phyloP scores from a whole-genome alignment of 2,113 vertebrate species.

The Mus spicilegus region DNA sequence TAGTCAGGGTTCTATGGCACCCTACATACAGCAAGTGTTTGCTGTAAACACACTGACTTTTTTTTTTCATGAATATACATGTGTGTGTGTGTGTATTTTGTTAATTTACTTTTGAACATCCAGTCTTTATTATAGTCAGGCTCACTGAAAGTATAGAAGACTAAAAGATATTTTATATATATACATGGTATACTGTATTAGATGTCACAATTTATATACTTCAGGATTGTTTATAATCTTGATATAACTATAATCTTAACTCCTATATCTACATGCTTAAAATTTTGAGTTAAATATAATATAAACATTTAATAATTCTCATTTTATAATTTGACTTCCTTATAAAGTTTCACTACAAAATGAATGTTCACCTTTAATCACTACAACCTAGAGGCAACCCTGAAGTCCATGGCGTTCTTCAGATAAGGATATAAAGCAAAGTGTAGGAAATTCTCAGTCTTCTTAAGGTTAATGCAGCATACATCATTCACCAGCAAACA shows the following conservation, averaged over 20 bases:
- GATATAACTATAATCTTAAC: neutral
- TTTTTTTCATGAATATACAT: neutral
- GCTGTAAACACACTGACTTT: neutral
- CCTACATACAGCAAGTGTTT: neutral
- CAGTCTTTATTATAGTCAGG: conserved; percentile 47
- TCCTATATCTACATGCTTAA: neutral
- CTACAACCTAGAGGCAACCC: neutral
- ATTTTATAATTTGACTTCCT: neutral
- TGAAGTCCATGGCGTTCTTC: neutral
- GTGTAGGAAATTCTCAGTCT: neutral
- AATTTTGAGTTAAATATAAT: neutral
- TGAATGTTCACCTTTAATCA: conserved; percentile 1
- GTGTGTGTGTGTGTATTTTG: neutral
- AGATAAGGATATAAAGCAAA: conserved; percentile 5
- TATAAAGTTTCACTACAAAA: conserved; percentile 45
- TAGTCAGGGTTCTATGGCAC: neutral
- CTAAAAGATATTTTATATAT: neutral
- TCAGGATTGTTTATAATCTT: neutral
- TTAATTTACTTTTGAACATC: conserved; percentile 28
- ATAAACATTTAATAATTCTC: conserved; percentile 1
- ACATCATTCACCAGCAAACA: conserved; percentile 1
- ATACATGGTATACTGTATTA: neutral
- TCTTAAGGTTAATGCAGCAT: neutral
- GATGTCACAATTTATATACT: conserved; percentile 13
- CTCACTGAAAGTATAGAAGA: neutral